Evolutionary conservation across 2,797 vertebrate species (phyloP), one percentile per base, ranked within the genome.

Genomic region (Ptychadena robeensis): DNA sequence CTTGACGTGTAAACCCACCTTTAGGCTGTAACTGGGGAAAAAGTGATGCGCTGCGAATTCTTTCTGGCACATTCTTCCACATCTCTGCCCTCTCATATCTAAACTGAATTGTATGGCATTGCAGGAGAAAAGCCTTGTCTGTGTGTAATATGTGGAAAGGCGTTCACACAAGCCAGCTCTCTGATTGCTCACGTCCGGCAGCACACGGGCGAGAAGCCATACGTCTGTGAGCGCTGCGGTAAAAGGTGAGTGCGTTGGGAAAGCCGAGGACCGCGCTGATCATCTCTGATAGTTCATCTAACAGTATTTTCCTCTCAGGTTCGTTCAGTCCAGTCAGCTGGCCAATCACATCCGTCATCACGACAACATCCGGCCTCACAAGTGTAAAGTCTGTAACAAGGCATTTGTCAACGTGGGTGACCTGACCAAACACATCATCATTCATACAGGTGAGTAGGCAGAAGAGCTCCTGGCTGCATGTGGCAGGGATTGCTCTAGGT

Each of bases 271-370:
- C 2, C 12, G 12, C 38, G 6, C n/a, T 27, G 1, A 59, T 10
- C 5, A 9, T 9, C 57, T 25, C n/a, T 9, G n/a, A 44, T 9
- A 1, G 38, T 44, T 44, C 15, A 18, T 48, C 3, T 48, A 48
- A 18, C 38, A 31, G 48, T 7, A n/a, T 32, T 7, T n/a, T 0
- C 6, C n/a, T 68, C 15, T 30, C 88, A 99, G 98, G 87, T 99
- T 99, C 2, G 97, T 98, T 30, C 98, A 99, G 88, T 99, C 98
- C 11, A 99, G 98, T 88, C 98, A 99, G 79, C 82, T 99, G 87
- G 98, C 98, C 90, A 99, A 99, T 92, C 98, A 99, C 92, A 99
- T 99, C 73, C 97, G 97, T 1, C 98, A 99, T 88, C 98, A 99
- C 0, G 98, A 99, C 87, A 99, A 99, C 25, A 98, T 99, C 88